Evolutionary conservation across 2,888 invertebrate species (phyloP).

Genomic region (Hermaeophaga mercurialis): DNA sequence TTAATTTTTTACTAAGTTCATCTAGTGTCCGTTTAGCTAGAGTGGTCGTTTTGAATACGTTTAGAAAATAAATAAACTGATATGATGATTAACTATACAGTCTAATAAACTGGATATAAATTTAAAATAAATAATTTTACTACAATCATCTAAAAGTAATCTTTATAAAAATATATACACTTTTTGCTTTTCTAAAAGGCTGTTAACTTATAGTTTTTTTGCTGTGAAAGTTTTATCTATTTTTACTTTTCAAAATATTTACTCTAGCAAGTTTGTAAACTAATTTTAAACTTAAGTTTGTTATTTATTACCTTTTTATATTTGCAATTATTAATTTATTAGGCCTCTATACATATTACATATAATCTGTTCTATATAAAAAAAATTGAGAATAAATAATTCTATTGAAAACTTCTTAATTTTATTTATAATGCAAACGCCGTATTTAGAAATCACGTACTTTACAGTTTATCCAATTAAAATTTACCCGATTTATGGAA

Average conservation of each 20-base stretch:
- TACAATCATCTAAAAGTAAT: too few species aligned
- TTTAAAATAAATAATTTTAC: too few species aligned
- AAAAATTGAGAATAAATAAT: conserved; percentile 18
- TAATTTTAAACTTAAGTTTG: conserved; percentile 34
- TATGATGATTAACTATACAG: not conserved
- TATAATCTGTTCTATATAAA: conserved; percentile 19
- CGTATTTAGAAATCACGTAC: too few species aligned
- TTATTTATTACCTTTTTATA: conserved; percentile 44
- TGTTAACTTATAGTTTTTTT: too few species aligned
- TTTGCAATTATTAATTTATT: conserved; percentile 42
- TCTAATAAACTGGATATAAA: too few species aligned
- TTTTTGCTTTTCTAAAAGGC: too few species aligned
- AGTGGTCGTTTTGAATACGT: conserved; percentile 5
- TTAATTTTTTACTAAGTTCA: conserved; percentile 11
- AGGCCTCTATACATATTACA: conserved; percentile 30
- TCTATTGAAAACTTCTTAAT: conserved; percentile 17
- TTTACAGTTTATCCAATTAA: too few species aligned
- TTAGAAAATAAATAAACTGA: not conserved
- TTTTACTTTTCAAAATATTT: conserved; percentile 10
- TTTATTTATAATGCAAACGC: too few species aligned
- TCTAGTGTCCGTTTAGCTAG: conserved; percentile 12
- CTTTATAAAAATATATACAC: too few species aligned
- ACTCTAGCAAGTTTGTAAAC: conserved; percentile 27
- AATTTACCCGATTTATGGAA: too few species aligned
- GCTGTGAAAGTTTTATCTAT: too few species aligned